Evolutionary conservation across 2,797 vertebrate genomes (phyloP).

Genomic region (Alosa sapidissima): DNA sequence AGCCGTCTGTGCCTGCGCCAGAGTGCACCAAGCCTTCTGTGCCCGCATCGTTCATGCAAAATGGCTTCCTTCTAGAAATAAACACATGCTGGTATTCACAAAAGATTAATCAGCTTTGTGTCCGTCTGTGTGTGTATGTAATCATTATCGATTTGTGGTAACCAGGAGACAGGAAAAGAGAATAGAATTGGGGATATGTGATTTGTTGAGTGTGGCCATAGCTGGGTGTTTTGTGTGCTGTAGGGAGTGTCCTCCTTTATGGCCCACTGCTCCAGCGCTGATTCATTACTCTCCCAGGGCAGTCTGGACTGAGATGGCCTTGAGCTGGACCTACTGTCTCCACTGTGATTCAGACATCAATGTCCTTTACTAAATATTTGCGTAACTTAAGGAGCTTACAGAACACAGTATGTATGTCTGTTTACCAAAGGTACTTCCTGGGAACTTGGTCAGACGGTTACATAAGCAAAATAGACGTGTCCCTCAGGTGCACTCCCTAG

Average conservation of each 20-base stretch:
- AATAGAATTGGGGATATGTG: not conserved
- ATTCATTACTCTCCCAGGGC: not conserved
- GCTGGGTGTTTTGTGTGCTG: not conserved
- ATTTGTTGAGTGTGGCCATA: not conserved
- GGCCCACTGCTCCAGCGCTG: not conserved
- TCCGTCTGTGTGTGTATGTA: not conserved
- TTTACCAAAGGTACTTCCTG: no score
- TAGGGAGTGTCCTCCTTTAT: not conserved
- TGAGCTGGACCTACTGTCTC: not conserved
- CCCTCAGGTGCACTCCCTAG: no score
- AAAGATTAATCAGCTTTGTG: not conserved
- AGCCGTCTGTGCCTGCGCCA: not conserved
- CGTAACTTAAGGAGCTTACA: not conserved
- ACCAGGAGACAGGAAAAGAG: not conserved
- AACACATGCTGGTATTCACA: not conserved
- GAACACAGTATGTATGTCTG: no score
- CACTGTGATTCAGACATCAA: not conserved
- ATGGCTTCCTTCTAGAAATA: not conserved
- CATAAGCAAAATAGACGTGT: no score
- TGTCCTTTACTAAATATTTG: no score
- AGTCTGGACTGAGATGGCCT: not conserved
- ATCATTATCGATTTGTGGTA: not conserved
- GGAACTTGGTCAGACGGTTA: no score
- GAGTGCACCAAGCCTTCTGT: not conserved
- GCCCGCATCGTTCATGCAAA: not conserved